Evolutionary conservation across 2,113 vertebrate genomes (phyloP), one percentile per base, ranked within the genome.

Genomic region (Taxidea taxus): DNA sequence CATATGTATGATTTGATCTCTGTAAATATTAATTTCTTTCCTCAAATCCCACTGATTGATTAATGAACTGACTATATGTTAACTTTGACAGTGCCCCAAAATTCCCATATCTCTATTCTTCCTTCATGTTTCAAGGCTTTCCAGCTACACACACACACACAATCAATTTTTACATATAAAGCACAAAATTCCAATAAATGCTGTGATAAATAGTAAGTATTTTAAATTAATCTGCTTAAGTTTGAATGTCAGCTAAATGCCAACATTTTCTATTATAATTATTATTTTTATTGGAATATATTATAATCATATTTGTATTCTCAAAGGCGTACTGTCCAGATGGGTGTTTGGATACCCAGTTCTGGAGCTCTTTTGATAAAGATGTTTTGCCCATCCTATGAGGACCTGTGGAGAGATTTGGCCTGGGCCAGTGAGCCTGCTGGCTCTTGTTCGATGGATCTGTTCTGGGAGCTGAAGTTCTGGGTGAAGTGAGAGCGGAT

Each of bases 371-470:
- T 31, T 85, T 74, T 7, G 62, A 87, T 13, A 97, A 0, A 4
- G 91, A 87, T 0, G 96, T 93, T 29, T 97, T 90, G 14, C 56
- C 56, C 87, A 98, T 85, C 1, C 94, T 91, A 1, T 62, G 96
- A 29, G 75, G 74, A 11, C 89, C 34, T 0, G 85, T 72, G 72
- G 91, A 95, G 93, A 75, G 98, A 98, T 96, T 99, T 98, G 0
- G 86, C 96, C 68, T 99, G 88, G 0, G 98, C 90, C 0, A 98
- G 97, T 60, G 98, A 92, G 78, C 99, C 99, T 13, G 98, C 96
- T 3, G 99, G 99, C 78, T 99, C 99, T 98, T 99, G 98, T 94
- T 99, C 99, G 95, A 99, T 99, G 85, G 98, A 93, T 86, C 86
- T 96, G 91, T 87, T n/a, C 0, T 98, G 98, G 96, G 74, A 98